Base-by-base conservation (phyloP, 2,888 invertebrate species). In the Antheraea assamensis region DNA sequence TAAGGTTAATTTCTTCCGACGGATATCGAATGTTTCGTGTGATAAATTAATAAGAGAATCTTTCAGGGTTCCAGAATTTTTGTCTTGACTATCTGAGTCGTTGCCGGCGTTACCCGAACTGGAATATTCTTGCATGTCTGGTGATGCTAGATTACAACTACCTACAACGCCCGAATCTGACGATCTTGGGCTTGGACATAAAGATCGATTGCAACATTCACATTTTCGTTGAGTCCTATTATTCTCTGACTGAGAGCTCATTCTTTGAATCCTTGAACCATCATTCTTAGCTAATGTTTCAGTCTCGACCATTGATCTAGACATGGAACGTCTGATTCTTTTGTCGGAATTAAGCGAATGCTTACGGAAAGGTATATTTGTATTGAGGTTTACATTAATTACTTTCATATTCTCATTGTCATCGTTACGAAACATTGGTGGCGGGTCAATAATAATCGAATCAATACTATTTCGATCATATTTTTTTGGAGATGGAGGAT, bases 131-230 rank as follows among this genome's bases (percentile, higher is more conserved):
- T 90, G 92, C 87, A 92, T 88, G 68, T 97, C 97, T 0, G 97
- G 97, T 0, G 97, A 97, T 8, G 97, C 96, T 76, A 97, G 93
- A 74, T 96, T 96, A 84, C 96, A 97, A 89, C 97, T 97, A 42
- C 98, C 98, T 0, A 97, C 98, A 92, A 98, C 97, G 35, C 98
- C 98, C 0, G 98, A 98, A 87, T 97, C 97, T 24, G 98, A 98
- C 13, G 97, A 97, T 77, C 97, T 94, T 0, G 96, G 96, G 88
- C 97, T 97, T 61, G 96, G 96, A 77, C 96, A 96, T 78, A 95
- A 88, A 0, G 96, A 96, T 79, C 95, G 94, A 80, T 95, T 95
- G 78, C 96, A 96, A 81, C 96, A 96, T 82, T 95, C 95, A 81
- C 96, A 96, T 84, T 93, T 94, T 76, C 83, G 87, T 49, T 85